Evolutionary conservation across 2,797 vertebrate genomes (phyloP), one percentile per base, ranked within the genome.

Genomic region (Saxicola maurus): DNA sequence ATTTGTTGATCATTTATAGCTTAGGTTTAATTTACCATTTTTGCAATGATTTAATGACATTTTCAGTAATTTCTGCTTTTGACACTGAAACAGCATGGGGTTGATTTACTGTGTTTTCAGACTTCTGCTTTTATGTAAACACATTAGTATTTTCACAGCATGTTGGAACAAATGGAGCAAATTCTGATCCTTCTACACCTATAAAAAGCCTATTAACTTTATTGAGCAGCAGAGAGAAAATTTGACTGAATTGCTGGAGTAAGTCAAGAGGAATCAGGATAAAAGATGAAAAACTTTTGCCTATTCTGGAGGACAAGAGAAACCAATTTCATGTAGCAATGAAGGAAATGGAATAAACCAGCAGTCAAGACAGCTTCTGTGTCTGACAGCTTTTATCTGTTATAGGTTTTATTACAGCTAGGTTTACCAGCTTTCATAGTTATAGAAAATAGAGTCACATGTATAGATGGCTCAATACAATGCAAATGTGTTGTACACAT

Each of bases 131-230:
- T 91, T 94, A 87, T 81, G 73, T 89, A 95, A 95, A 93, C 82
- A 93, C 88, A 92, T 93, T 74, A 92, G 60, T 88, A 91, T 82
- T 93, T 94, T 95, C 90, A 79, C 94, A 95, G 86, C 38, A 71
- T 90, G 87, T 71, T 85, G 37, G 59, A 89, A 74, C 33, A 88
- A 91, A 60, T 67, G 64, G 57, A 76, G 57, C 20, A 91, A 88
- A 95, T 85, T 92, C 86, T 85, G 33, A 31, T 81, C 14, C 18
- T 90, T 31, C 81, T 87, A 68, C 33, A 78, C 61, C 78, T 61
- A 30, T 88, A 61, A 55, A 75, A 87, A 77, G 27, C 60, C 61
- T 77, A 59, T 43, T 56, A 72, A 77, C 15, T 88, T 73, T 62
- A 37, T 13, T 74, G 33, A 74, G 27, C 11, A 77, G 51, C 35